These are phyloP conservation scores for Dendrolimus pini DNA, from an alignment of 2,888 invertebrate genomes.

Conservation along the genomic window DNA sequence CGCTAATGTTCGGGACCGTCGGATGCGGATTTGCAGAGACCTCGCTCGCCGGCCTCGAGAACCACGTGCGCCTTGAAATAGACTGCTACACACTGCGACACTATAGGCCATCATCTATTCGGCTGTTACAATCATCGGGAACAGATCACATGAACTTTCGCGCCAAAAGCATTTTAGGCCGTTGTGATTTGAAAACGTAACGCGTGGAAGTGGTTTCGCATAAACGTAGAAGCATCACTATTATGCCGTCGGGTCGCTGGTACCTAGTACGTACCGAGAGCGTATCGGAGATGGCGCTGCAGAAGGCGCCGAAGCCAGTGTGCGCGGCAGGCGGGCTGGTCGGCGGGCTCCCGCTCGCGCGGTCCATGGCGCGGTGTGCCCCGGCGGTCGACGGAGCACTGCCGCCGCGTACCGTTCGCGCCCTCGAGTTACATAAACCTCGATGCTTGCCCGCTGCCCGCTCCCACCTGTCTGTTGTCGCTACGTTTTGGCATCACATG, in stretches of 20 bases:
- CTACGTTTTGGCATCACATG: conserved; percentile 65
- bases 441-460: conserved; percentile 45
- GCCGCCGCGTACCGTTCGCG: conserved; percentile 46
- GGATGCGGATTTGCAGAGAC: conserved; percentile 26
- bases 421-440: conserved; percentile 62
- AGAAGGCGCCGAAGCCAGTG: conserved; percentile 69
- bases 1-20: conserved; percentile 25
- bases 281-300: conserved; percentile 70
- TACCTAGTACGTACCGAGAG: conserved; percentile 61
- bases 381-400: conserved; percentile 57
- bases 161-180: conserved; percentile 46
- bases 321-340: conserved; percentile 43
- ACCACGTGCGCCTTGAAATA: conserved; percentile 71
- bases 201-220: background rate
- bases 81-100: conserved; percentile 41
- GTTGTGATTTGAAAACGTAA: conserved; percentile 26
- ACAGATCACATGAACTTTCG: conserved; percentile 28
- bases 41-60: conserved; percentile 48
- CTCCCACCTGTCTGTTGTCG: conserved; percentile 70
- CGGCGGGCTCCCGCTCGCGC: conserved; percentile 47
- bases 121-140: conserved; percentile 28
- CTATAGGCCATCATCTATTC: conserved; percentile 26
- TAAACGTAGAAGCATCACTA: background rate
- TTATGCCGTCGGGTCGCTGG: conserved; percentile 15
- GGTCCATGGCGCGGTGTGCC: conserved; percentile 52